Evolutionary conservation across 64 coral and sea anemone genomes (phyloP).

Genomic region (Anthopleura sola): DNA sequence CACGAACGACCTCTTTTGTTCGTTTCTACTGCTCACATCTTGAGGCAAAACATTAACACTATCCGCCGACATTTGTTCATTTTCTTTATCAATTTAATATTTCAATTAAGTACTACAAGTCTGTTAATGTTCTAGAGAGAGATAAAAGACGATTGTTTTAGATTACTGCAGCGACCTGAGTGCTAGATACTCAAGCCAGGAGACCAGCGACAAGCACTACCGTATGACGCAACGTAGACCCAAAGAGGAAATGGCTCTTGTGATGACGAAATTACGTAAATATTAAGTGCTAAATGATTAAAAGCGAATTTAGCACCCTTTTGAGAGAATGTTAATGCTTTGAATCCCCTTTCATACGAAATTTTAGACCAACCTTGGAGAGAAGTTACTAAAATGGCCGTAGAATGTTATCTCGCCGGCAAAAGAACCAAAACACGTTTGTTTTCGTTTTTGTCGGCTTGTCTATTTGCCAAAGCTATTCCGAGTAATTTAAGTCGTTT

Average conservation of each 20-base stretch:
- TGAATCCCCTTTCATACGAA: neutral
- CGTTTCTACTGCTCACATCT: neutral
- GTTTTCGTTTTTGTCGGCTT: neutral
- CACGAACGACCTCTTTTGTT: neutral
- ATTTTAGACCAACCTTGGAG: neutral
- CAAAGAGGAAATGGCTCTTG: neutral
- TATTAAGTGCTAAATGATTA: neutral
- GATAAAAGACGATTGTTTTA: neutral
- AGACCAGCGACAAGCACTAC: neutral
- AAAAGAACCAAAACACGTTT: too few relatives aligned
- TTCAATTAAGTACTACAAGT: conserved; percentile 10
- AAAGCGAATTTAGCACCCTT: neutral
- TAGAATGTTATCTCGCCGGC: neutral
- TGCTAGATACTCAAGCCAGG: neutral
- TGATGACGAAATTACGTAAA: neutral
- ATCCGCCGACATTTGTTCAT: neutral
- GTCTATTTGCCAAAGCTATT: neutral
- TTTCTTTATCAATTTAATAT: conserved; percentile 11
- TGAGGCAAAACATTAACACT: neutral
- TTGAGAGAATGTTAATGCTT: neutral
- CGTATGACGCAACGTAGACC: neutral
- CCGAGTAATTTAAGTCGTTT: neutral
- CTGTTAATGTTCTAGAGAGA: neutral
- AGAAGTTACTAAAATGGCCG: neutral
- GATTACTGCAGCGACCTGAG: neutral